Percentiles rank a stretch among this genome's conserved stretches.
Conservation (phyloP, 2,888 invertebrate genomes). For the Rhagophthalmus giganteus region DNA sequence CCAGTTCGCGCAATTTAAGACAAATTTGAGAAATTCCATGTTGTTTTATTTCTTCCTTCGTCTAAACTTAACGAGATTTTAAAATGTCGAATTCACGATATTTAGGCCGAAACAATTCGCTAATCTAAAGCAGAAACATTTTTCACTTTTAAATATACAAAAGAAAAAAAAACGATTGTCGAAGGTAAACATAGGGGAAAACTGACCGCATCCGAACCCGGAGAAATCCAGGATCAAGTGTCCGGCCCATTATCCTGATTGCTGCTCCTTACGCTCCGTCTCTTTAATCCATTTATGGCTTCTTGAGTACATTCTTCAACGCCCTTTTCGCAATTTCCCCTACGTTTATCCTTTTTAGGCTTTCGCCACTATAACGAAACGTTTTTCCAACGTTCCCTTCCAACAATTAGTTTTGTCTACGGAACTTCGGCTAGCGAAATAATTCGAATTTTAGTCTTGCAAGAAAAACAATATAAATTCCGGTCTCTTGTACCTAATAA, state of each 20-base stretch:
- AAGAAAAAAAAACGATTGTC: conserved; percentile 43
- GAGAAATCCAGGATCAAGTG: conserved; percentile 52
- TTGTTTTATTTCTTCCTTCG: conserved; percentile 13
- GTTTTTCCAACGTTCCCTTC: neutral
- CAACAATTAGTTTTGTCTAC: neutral
- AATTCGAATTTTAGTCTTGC: conserved; percentile 21
- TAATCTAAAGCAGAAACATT: conserved; percentile 10
- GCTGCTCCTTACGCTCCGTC: conserved; percentile 51
- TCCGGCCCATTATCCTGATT: conserved; percentile 57
- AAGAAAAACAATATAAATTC: conserved; percentile 23
- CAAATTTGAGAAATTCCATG: conserved; percentile 14
- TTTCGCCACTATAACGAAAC: neutral
- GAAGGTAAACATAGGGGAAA: conserved; percentile 43
- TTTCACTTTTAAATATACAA: conserved; percentile 19
- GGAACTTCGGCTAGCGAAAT: neutral
- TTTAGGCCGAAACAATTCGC: conserved; percentile 29
- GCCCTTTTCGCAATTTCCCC: conserved; percentile 20
- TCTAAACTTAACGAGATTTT: neutral
- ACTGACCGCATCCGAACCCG: conserved; percentile 45
- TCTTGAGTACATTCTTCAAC: conserved; percentile 31
- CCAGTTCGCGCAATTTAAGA: conserved; percentile 26
- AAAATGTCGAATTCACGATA: neutral
- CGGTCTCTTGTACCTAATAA: conserved; percentile 35
- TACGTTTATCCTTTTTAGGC: conserved; percentile 8
- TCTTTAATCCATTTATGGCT: conserved; percentile 52